Conservation (phyloP, 2,797 vertebrate genomes). For the Poecile montanus region DNA sequence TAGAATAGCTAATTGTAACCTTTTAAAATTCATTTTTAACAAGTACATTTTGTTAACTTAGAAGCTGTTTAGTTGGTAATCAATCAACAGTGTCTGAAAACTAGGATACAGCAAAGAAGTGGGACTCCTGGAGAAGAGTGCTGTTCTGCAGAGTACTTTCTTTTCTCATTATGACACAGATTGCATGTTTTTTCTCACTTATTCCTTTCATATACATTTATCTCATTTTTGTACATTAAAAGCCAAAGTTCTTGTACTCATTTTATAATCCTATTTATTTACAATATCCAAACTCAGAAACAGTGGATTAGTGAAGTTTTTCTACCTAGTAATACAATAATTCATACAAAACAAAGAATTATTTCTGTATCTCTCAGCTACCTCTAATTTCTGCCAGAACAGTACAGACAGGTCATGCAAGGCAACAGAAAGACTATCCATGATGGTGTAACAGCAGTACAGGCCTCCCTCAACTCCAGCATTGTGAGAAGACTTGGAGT, state of each 20-base stretch:
- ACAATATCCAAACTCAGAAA: neutral
- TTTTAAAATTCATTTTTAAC: conserved; percentile 60
- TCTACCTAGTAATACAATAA: neutral
- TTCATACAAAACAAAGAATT: neutral
- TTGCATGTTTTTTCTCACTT: neutral
- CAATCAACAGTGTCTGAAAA: conserved; percentile 48
- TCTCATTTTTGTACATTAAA: neutral
- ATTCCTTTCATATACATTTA: neutral
- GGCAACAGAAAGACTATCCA: conserved; percentile 37
- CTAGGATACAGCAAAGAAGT: conserved; percentile 9
- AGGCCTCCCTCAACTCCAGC: neutral
- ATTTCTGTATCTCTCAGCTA: neutral
- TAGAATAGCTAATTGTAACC: conserved; percentile 65
- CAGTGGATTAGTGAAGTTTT: neutral
- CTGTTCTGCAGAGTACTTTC: neutral
- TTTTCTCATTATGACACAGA: neutral
- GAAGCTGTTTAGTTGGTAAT: conserved; percentile 57
- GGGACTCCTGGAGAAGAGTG: neutral
- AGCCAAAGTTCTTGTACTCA: neutral
- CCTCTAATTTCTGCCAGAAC: neutral
- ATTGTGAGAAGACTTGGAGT: conserved; percentile 19
- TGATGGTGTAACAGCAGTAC: neutral
- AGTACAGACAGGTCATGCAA: conserved; percentile 38
- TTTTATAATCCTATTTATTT: neutral
- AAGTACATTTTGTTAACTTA: conserved; percentile 63